Conservation (phyloP, 2,797 vertebrate genomes). For the Sebastes minor region DNA sequence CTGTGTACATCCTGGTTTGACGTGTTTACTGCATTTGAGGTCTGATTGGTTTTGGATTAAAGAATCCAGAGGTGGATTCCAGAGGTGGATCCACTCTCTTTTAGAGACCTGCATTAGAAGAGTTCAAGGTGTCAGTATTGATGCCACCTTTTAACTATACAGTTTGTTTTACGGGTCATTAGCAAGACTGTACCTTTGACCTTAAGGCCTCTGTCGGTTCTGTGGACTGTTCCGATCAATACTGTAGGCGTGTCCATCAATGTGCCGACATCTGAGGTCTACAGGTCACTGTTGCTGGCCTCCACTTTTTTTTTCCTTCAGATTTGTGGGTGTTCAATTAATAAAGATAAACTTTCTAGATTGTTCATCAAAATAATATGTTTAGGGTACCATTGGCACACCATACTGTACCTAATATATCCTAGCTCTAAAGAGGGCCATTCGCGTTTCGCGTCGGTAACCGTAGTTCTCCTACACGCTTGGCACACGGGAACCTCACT, state of each 20-base stretch:
- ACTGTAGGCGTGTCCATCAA: slow-evolving; percentile 7
- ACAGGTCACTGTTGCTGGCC: slow-evolving; percentile 14
- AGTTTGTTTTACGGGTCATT: slow-evolving; percentile 53
- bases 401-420: background rate
- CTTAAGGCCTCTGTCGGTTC: slow-evolving; percentile 18
- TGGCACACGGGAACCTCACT: too few relatives aligned
- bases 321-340: background rate
- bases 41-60: slow-evolving; percentile 20
- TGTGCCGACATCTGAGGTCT: slow-evolving; percentile 5
- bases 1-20: slow-evolving; percentile 12
- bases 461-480: too few relatives aligned
- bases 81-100: slow-evolving; percentile 11
- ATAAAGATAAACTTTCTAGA: background rate
- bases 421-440: too few relatives aligned
- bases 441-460: accelerated
- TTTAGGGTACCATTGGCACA: background rate
- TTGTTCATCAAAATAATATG: background rate
- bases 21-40: background rate
- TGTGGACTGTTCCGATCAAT: slow-evolving; percentile 36
- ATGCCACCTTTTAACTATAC: slow-evolving; percentile 40
- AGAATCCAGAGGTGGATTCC: slow-evolving; percentile 8
- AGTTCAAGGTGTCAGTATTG: slow-evolving; percentile 44
- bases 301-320: background rate
- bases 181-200: slow-evolving; percentile 44
- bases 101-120: background rate